These are phyloP conservation scores for Lasioglossum lativentre DNA, from an alignment of 2,888 invertebrate genomes.

Conservation along the genomic window DNA sequence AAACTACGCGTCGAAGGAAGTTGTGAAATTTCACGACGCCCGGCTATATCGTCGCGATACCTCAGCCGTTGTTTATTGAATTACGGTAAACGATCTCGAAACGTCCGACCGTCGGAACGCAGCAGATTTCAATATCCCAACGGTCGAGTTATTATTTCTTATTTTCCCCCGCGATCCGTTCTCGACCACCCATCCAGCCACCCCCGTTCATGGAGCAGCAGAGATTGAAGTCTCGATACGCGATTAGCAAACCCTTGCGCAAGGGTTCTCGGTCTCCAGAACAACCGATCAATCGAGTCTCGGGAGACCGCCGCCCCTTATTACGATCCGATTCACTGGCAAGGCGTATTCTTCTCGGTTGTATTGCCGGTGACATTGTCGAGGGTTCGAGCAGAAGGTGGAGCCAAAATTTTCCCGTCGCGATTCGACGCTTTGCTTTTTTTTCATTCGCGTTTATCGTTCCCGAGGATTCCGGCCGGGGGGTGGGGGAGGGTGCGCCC, in stretches of 20 bases:
- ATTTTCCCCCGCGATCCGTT: slow-evolving; percentile 15
- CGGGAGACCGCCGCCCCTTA: slow-evolving; percentile 58
- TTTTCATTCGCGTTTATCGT: slow-evolving; percentile 45
- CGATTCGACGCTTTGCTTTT: slow-evolving; percentile 24
- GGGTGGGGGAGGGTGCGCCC: slow-evolving; percentile 3
- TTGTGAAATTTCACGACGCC: slow-evolving; percentile 10
- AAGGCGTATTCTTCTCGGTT: slow-evolving; percentile 50
- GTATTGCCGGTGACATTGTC: slow-evolving; percentile 40
- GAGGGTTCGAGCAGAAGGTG: not conserved
- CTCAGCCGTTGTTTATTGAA: not conserved
- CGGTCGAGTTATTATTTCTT: slow-evolving; percentile 40
- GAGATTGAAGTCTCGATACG: slow-evolving; percentile 58
- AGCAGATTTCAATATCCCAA: slow-evolving; percentile 19
- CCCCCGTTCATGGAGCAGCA: slow-evolving; percentile 33
- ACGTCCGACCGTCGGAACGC: slow-evolving; percentile 22
- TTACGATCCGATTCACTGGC: slow-evolving; percentile 48
- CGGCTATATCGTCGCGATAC: not conserved
- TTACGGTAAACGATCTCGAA: slow-evolving; percentile 1
- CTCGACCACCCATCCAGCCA: slow-evolving; percentile 21
- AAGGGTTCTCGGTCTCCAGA: slow-evolving; percentile 59
- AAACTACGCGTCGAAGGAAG: not conserved
- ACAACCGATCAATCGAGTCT: slow-evolving; percentile 68
- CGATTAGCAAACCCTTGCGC: slow-evolving; percentile 62
- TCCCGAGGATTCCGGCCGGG: slow-evolving; percentile 19
- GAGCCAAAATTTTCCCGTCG: slow-evolving; percentile 41